phyloP scores from a whole-genome alignment of 30 jellyfish, hydroid and myxozoan species.

The Cassiopea xamachana region DNA sequence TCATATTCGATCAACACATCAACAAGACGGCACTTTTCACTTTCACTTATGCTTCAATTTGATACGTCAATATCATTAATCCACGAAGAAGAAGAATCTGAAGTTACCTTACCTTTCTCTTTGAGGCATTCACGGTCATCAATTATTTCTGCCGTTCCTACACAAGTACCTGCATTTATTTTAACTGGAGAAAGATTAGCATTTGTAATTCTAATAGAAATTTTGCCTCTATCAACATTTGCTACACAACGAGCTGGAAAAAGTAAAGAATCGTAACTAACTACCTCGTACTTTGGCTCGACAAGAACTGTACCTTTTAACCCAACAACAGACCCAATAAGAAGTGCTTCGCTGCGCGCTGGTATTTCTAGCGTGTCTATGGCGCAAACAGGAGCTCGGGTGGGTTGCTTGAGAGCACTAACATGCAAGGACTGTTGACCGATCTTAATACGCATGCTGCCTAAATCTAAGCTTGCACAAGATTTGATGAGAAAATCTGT shows the following conservation, averaged over 20 bases:
- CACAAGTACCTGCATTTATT: slow-evolving; percentile 17
- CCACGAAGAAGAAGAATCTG: not conserved
- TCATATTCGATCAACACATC: slow-evolving; percentile 9
- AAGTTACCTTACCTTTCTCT: not conserved
- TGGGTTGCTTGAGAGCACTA: slow-evolving; percentile 17
- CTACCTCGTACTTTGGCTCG: slow-evolving; percentile 56
- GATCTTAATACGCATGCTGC: not conserved
- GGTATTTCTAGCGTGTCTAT: slow-evolving; percentile 43
- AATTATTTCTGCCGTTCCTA: slow-evolving; percentile 28
- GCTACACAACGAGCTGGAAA: slow-evolving; percentile 34
- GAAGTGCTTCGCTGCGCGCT: slow-evolving; percentile 24
- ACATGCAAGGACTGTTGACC: slow-evolving; percentile 1
- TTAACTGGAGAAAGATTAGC: slow-evolving; percentile 29
- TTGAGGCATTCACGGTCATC: not conserved
- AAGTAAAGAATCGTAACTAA: slow-evolving; percentile 9
- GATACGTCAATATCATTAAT: slow-evolving; percentile 19
- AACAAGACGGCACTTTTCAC: not conserved
- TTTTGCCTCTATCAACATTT: not conserved
- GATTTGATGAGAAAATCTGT: slow-evolving; percentile 18
- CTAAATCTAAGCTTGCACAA: not conserved
- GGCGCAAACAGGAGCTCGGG: slow-evolving; percentile 12
- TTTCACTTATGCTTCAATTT: not conserved
- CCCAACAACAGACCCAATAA: not conserved
- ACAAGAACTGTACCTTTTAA: slow-evolving; percentile 40
- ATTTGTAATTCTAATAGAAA: slow-evolving; percentile 27